phyloP scores from a whole-genome alignment of 2,797 vertebrate species.

The Sebastes steindachneri region DNA sequence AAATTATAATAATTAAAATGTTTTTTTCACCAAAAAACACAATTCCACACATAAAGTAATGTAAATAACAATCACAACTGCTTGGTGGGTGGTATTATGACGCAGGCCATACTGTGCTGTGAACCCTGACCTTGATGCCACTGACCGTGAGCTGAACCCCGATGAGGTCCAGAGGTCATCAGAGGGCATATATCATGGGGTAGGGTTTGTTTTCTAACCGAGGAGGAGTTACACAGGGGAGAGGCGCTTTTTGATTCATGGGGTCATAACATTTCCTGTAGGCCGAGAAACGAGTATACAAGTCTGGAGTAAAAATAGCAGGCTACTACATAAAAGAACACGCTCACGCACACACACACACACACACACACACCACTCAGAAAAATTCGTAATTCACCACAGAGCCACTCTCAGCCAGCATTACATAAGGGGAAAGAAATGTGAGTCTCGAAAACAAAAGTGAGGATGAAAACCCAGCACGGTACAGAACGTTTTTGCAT shows the following conservation, averaged over 20 bases:
- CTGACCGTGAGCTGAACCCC: slow-evolving; percentile 64
- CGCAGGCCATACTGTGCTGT: slow-evolving; percentile 14
- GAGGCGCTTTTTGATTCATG: slow-evolving; percentile 64
- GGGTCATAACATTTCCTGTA: slow-evolving; percentile 75
- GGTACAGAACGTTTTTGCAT: slow-evolving; percentile 49
- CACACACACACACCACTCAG: slow-evolving; percentile 15
- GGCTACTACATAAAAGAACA: slow-evolving; percentile 53
- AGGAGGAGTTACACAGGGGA: slow-evolving; percentile 51
- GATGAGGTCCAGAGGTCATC: slow-evolving; percentile 41
- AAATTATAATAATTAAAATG: background rate
- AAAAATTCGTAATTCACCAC: slow-evolving; percentile 68
- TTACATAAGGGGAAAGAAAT: slow-evolving; percentile 77
- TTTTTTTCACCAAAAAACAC: background rate
- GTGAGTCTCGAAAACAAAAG: slow-evolving; percentile 67
- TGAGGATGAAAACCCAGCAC: slow-evolving; percentile 32
- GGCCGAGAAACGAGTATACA: slow-evolving; percentile 69
- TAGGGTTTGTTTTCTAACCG: slow-evolving; percentile 64
- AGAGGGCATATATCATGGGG: slow-evolving; percentile 56
- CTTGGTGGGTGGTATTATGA: slow-evolving; percentile 54
- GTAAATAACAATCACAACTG: background rate
- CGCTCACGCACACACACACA: background rate
- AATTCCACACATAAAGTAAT: background rate
- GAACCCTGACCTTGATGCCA: slow-evolving; percentile 52
- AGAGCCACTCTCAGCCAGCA: slow-evolving; percentile 60
- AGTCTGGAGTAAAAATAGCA: slow-evolving; percentile 79